Percentiles rank a stretch among this genome's conserved stretches.
Evolutionary conservation across 2,113 vertebrate genomes (phyloP).

Genomic region (Polypterus senegalus): DNA sequence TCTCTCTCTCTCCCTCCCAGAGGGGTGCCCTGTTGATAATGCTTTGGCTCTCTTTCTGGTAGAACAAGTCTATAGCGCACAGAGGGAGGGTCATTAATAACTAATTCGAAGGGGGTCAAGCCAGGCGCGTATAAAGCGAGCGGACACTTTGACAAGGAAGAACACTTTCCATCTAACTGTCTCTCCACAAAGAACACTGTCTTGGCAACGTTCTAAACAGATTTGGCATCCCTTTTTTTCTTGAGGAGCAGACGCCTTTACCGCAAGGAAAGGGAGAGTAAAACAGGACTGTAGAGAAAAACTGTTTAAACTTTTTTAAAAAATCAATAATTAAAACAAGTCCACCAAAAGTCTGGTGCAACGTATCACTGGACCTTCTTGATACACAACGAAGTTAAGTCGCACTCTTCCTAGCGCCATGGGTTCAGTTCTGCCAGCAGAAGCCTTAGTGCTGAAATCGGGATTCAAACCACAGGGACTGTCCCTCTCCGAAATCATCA

Average conservation of each 20-base stretch:
- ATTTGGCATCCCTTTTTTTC: no score
- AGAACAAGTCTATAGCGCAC: constrained; percentile 57
- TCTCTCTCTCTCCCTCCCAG: constrained; percentile 25
- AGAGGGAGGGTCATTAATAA: constrained; percentile 91
- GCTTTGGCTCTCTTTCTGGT: constrained; percentile 34
- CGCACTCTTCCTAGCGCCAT: constrained; percentile 30
- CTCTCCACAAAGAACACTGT: constrained; percentile 27
- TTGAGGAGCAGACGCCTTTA: no score
- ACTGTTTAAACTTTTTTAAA: no score
- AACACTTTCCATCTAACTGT: constrained; percentile 26
- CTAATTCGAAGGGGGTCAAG: constrained; percentile 84
- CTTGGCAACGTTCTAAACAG: constrained; percentile 1
- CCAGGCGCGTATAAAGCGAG: constrained; percentile 70
- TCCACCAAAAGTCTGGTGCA: no score
- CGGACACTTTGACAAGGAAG: constrained; percentile 30
- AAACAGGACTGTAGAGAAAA: no score
- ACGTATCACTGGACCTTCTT: no score
- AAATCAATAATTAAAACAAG: no score
- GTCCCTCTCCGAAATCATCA: constrained; percentile 84
- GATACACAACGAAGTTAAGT: no score
- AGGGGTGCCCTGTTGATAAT: constrained; percentile 34
- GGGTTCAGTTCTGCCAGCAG: constrained; percentile 86
- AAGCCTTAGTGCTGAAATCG: constrained; percentile 75
- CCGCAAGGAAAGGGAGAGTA: no score
- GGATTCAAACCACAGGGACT: constrained; percentile 71